Conservation (phyloP, 2,113 vertebrate species). For the Stomatorhinus ivindoensis region DNA sequence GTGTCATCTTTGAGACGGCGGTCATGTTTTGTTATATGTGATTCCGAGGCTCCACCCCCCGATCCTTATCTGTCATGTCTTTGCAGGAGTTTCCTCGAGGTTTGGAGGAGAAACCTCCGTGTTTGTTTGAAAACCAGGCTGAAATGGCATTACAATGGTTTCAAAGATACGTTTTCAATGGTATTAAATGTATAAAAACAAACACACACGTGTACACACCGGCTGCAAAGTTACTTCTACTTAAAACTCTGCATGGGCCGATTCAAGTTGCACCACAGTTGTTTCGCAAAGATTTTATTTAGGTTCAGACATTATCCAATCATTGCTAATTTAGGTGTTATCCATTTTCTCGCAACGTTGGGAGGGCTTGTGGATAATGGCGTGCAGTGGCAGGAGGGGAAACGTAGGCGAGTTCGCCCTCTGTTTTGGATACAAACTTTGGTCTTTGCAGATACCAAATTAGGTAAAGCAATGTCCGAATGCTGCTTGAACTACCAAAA, state of each 20-base stretch:
- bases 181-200: no score
- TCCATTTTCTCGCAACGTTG: background rate
- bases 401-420: background rate
- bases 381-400: background rate
- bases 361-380: background rate
- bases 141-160: background rate
- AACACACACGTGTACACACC: no score
- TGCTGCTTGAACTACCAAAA: background rate
- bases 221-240: background rate
- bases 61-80: background rate
- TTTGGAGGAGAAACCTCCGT: background rate
- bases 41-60: constrained; percentile 28
- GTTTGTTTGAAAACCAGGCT: background rate
- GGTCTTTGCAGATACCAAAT: background rate
- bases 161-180: no score
- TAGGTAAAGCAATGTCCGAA: background rate
- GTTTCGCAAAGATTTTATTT: background rate
- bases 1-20: constrained; percentile 55
- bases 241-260: background rate
- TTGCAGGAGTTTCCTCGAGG: background rate
- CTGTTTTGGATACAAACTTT: background rate
- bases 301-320: background rate
- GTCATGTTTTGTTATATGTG: constrained; percentile 35
- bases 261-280: background rate
- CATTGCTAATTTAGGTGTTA: background rate